Evolutionary conservation across 2,888 invertebrate genomes (phyloP), one percentile per base, ranked within the genome.

Genomic region (Plagodis pulveraria): DNA sequence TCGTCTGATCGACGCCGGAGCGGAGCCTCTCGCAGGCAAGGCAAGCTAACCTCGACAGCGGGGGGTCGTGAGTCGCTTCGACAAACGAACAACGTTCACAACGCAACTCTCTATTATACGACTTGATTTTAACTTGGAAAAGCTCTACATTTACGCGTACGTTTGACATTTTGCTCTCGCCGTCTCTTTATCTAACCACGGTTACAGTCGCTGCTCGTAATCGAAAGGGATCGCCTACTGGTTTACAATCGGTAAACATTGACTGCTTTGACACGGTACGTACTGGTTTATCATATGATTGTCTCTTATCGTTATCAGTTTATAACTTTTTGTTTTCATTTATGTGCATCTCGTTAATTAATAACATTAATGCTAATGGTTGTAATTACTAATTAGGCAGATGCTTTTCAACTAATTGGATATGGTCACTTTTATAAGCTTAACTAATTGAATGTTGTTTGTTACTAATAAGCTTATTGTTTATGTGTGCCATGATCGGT

Each of bases 31-130:
- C 84, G 86, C 86, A 80, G 81, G 82, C 86, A 83, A 84, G 81
- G 82, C 86, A 83, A 84, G 81, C 86, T 86, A 88, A 88, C 89
- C 90, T 90, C 91, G 88, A 78, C 89, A 80, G 83, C 87, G 87
- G 90, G 89, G 91, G 90, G 91, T 90, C 89, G 88, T 77, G 83
- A 84, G 79, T 86, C 76, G 85, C 83, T 79, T 78, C 79, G 79
- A 57, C 55, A 78, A 80, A 82, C 83, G 80, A 81, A 75, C 78
- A 78, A 81, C 62, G 65, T 62, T 64, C 62, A 66, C 70, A 84
- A 80, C 84, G 84, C 84, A 81, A 71, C 78, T 52, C 52, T 52
- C 45, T 44, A 51, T 51, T 36, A 51, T 45, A 82, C 78, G 71
- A 78, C 78, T 80, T 81, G 76, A 75, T 83, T 86, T 86, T 83